These are phyloP conservation scores for Edolisoma coerulescens DNA, from an alignment of 2,113 vertebrate genomes.

Conservation along the genomic window DNA sequence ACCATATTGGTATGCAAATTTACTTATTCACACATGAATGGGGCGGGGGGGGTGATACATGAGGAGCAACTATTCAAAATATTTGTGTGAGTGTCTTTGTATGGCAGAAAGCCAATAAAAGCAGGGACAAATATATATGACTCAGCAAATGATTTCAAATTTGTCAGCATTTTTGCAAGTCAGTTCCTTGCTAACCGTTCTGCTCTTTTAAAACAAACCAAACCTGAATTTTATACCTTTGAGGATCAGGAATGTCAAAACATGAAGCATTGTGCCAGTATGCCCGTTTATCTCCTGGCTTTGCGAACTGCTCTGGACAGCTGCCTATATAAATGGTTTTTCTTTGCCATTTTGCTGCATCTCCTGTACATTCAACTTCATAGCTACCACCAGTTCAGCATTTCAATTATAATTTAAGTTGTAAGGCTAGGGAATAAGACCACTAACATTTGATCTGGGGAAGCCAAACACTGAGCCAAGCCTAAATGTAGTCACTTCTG, in stretches of 20 bases:
- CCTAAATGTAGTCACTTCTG: background rate
- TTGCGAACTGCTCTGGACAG: background rate
- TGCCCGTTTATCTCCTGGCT: background rate
- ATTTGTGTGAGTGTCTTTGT: slow-evolving; percentile 55
- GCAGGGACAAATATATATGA: slow-evolving; percentile 54
- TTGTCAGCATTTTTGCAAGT: slow-evolving; percentile 51
- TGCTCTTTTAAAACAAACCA: background rate
- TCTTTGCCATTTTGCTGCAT: background rate
- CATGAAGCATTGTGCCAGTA: background rate
- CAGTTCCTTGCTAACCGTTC: background rate
- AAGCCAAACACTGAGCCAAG: background rate
- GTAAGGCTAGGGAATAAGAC: background rate
- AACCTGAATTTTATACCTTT: background rate
- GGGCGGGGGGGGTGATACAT: background rate
- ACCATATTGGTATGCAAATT: slow-evolving; percentile 68
- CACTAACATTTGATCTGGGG: background rate
- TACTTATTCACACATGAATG: slow-evolving; percentile 63
- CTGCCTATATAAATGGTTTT: background rate
- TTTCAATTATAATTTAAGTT: background rate
- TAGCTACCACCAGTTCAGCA: background rate
- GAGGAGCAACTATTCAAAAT: slow-evolving; percentile 59
- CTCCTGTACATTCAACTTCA: background rate
- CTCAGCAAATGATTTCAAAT: slow-evolving; percentile 53
- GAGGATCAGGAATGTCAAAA: background rate
- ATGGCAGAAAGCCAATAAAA: slow-evolving; percentile 55